Evolutionary conservation across 2,113 vertebrate genomes (phyloP).

Genomic region (Erythrocercus mccallii): DNA sequence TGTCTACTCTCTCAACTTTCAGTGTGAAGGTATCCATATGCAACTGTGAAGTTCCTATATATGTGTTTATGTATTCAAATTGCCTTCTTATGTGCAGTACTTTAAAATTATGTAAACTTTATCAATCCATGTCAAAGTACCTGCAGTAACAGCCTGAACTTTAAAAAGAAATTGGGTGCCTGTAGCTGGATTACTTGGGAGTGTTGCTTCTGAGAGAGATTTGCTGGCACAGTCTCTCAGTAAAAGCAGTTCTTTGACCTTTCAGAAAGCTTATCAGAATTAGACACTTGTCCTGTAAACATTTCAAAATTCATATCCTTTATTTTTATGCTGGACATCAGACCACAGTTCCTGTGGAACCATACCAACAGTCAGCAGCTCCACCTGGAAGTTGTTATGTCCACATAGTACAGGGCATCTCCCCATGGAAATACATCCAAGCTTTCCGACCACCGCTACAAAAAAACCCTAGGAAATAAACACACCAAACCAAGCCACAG

Average conservation of each 20-base stretch:
- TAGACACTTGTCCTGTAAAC: neutral
- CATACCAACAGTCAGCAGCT: neutral
- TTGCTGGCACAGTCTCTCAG: neutral
- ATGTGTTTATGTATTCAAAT: neutral
- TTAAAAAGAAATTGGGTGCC: neutral
- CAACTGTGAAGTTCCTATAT: neutral
- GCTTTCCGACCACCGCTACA: neutral
- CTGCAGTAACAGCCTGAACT: neutral
- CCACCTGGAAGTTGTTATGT: neutral
- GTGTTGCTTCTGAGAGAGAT: neutral
- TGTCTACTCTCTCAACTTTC: neutral
- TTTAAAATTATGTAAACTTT: neutral
- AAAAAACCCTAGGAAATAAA: rapidly evolving
- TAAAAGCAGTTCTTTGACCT: neutral
- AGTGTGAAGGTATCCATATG: rapidly evolving
- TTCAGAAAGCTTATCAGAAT: neutral
- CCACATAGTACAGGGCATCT: neutral
- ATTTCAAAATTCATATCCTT: neutral
- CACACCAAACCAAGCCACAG: neutral
- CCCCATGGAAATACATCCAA: neutral
- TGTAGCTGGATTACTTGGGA: neutral
- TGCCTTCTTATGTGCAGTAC: neutral
- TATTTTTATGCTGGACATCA: neutral
- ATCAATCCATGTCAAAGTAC: neutral
- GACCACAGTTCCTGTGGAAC: neutral